Percentiles rank a stretch among this genome's conserved stretches.
phyloP scores from a whole-genome alignment of 37 sponge, comb jelly and placozoan species.

The Beroe ovata region DNA sequence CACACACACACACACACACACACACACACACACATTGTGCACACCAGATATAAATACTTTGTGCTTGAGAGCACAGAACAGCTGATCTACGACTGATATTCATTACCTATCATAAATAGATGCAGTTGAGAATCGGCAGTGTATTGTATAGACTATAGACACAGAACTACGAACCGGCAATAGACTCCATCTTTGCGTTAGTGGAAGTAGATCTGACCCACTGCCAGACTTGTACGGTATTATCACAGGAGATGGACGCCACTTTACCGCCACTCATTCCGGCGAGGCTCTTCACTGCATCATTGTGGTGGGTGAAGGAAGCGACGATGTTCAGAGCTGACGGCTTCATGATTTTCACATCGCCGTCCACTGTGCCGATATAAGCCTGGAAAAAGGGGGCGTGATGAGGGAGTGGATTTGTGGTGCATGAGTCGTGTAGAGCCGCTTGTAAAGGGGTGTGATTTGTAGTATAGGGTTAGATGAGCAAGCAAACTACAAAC shows the following conservation, averaged over 20 bases:
- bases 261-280: background rate
- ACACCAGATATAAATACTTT: too few relatives aligned
- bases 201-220: background rate
- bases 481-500: too few relatives aligned
- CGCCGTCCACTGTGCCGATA: constrained; percentile 40
- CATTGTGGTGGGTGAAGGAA: constrained; percentile 41
- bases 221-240: constrained; percentile 18
- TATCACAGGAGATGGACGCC: constrained; percentile 38
- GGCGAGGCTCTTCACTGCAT: background rate
- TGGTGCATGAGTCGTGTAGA: too few relatives aligned
- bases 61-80: background rate
- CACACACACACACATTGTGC: too few relatives aligned
- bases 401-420: background rate
- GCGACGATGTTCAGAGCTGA: constrained; percentile 17
- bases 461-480: too few relatives aligned
- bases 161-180: constrained; percentile 22
- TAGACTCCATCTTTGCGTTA: background rate
- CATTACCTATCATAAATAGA: background rate
- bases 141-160: too few relatives aligned
- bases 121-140: background rate
- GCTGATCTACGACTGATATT: background rate
- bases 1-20: too few relatives aligned
- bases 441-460: too few relatives aligned
- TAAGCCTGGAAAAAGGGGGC: constrained; percentile 1
- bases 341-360: constrained; percentile 25